Base-by-base conservation (phyloP, 2,113 vertebrate genomes). In the Periophthalmodon schlosseri region DNA sequence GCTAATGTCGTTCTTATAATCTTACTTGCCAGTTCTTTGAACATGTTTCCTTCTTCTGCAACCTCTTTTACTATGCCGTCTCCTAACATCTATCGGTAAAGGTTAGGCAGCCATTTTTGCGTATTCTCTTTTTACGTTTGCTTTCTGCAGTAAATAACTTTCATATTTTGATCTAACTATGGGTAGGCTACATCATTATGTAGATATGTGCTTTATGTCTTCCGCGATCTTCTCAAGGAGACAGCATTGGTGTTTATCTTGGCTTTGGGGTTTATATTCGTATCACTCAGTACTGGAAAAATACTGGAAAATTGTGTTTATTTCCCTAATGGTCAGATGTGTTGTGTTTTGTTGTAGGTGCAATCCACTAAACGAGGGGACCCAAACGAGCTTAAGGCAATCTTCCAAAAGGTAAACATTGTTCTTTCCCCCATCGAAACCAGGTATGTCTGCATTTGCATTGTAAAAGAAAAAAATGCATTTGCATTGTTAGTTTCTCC, bases 351-450 rank as follows among this genome's bases (percentile, higher is more conserved):
- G 28, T 54, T 88, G 58, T 86, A 96, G 96, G 95, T 97, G 84
- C 96, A 97, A 68, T 95, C 93, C 58, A 96, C 95, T 80, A 98
- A 95, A 94, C 93, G 97, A 74, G 97, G 96, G 63, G 97, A 99
- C 88, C 95, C 97, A 4, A 94, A 72, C 76, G 97, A 99, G 79
- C 94, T 99, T 39, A 96, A 96, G 81, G 87, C 60, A 78, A 94
- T 99, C 90, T 99, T 99, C 87, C 94, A 96, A 71, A 94, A 96
- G 96, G 97, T 99, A 95, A 96, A 88, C 2, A 11, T 18, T 68
- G 11, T 39, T n/a, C 15, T 12, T 13, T 15, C 49, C 47, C 69
- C 8, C 21, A 3, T 20, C 24, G 33, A 34, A 47, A 49, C 20
- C 33, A 46, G 2, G 21, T 58, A 23, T 28, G 4, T 61, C 12